Base-by-base conservation (phyloP, 2,888 invertebrate species). In the Ophion ellenae region DNA sequence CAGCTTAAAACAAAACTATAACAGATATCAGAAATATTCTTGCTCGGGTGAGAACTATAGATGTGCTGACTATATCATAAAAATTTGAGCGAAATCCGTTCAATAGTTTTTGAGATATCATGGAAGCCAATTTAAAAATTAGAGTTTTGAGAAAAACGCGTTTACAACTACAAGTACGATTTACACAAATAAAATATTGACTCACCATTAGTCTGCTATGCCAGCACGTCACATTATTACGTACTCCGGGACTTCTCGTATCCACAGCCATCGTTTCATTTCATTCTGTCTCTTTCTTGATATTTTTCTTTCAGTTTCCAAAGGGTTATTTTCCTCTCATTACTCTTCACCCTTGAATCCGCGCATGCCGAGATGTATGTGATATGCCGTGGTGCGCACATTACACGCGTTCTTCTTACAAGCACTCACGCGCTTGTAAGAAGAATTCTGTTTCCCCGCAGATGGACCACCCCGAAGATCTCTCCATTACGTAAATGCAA, bases 401-500 rank as follows among this genome's bases (percentile, higher is more conserved):
- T 64, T 71, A 71, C 63, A 47, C 69, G 81, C 75, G 81, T 71
- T 80, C 75, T 59, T 11, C 63, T 75, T 57, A 47, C 53, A 5
- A 17, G 53, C 17, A 53, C 74, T 32, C 74, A 70, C 20, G 47
- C 47, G n/a, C n/a, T n/a, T n/a, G n/a, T n/a, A n/a, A n/a, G n/a
- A n/a, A n/a, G n/a, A n/a, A n/a, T n/a, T 28, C 66, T 61, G 66
- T 63, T 61, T 84, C 87, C 81, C 80, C 81, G 79, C 81, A 75
- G 17, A 70, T 66, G 89, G 92, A 92, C 92, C 92, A 91, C 91
- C 91, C 90, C 88, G 89, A 81, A 85, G 90, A 90, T 91, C 90
- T 90, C 90, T 90, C 91, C 90, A 90, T 91, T 86, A 86, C 81
- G 86, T 83, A 70, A 83, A 86, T 86, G 83, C 86, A 83, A 75